Evolutionary conservation across 2,113 vertebrate genomes (phyloP), one percentile per base, ranked within the genome.

Genomic region (Seriola quinqueradiata): DNA sequence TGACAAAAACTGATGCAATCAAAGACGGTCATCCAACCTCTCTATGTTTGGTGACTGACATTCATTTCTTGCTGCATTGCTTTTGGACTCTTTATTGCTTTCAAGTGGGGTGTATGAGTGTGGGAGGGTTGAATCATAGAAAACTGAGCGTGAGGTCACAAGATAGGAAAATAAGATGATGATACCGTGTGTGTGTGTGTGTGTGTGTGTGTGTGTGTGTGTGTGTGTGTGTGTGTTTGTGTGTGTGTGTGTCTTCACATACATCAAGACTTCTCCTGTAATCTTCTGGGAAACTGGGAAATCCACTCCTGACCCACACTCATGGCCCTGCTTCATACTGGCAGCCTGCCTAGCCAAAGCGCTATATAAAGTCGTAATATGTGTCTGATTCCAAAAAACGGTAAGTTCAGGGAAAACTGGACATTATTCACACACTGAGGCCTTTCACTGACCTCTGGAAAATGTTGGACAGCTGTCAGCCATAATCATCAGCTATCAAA

Each of bases 401-500:
- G 42, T 17, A 36, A 23, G 38, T 79, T 75, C 38, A 54, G 6
- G 11, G 19, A 55, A 58, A 83, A 67, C 66, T 84, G 75, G 67
- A 75, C 61, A 76, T 78, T 60, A 64, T 86, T 90, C 60, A 61
- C 82, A 83, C 72, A 61, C 40, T 5, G 36, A 32, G 44, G 66
- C 79, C 75, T 89, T 77, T 48, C 46, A 77, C 60, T 86, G 72
- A 90, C 82, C 86, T 63, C 72, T 61, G 64, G 44, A 65, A 82
- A 79, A 83, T 69, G 84, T 78, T 73, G 57, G 77, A 82, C 83
- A 90, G 88, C 85, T 88, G 87, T 88, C 92, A 77, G 72, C 77
- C 70, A 57, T 81, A 81, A 89, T 89, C 82, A 89, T 72, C 40
- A 60, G 77, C 82, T 82, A 72, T 87, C 77, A 87, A 83, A 82